Conservation (phyloP, 2,113 vertebrate species). For the Salvator merianae region DNA sequence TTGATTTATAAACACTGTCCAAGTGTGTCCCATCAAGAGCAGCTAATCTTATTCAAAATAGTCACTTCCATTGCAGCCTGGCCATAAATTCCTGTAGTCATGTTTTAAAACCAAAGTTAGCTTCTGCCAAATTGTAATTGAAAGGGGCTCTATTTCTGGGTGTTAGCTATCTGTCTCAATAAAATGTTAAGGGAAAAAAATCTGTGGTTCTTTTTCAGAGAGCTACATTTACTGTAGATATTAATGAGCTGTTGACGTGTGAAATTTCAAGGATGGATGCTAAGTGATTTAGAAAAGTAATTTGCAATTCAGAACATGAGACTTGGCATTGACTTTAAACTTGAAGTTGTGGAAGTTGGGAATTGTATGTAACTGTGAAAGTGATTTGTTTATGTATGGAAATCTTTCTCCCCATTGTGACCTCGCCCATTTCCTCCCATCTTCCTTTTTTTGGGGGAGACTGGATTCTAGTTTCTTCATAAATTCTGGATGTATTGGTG, state of each 20-base stretch:
- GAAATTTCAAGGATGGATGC: conserved; percentile 76
- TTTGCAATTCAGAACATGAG: conserved; percentile 72
- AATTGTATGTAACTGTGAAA: conserved; percentile 48
- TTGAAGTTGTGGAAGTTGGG: conserved; percentile 61
- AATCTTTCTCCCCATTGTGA: not conserved
- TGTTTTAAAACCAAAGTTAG: conserved; percentile 76
- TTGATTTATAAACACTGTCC: conserved; percentile 72
- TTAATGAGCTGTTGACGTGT: conserved; percentile 77
- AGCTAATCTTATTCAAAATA: conserved; percentile 76
- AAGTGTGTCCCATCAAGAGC: conserved; percentile 60
- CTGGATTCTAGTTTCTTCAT: not conserved
- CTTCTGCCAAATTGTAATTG: conserved; percentile 75
- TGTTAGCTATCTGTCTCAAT: conserved; percentile 74
- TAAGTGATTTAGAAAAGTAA: conserved; percentile 75
- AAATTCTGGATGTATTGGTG: not conserved
- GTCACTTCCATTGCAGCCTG: conserved; percentile 67
- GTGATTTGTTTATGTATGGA: conserved; percentile 28
- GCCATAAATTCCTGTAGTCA: conserved; percentile 71
- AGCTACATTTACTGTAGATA: conserved; percentile 72
- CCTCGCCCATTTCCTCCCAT: not conserved
- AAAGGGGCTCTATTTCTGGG: conserved; percentile 69
- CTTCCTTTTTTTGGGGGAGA: not conserved
- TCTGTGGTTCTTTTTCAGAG: conserved; percentile 68
- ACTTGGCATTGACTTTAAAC: conserved; percentile 68
- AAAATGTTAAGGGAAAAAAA: conserved; percentile 60